Percentiles rank a stretch among this genome's conserved stretches.
Conservation (phyloP, 2,797 vertebrate species). For the Lerista edwardsae region DNA sequence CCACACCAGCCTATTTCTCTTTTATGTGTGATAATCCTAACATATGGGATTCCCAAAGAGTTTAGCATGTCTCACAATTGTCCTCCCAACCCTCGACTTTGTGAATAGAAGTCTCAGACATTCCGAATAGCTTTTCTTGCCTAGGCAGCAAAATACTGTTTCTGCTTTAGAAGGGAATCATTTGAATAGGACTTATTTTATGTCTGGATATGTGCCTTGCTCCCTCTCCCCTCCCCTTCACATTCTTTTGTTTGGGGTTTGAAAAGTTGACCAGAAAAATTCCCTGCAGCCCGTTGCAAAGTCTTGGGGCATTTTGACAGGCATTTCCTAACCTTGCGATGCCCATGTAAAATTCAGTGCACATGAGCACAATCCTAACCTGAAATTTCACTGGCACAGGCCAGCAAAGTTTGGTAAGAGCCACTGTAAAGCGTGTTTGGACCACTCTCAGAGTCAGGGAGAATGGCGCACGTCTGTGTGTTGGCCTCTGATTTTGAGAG, state of each 20-base stretch:
- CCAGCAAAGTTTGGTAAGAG: too few relatives aligned
- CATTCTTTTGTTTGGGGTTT: neutral
- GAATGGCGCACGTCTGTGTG: too few relatives aligned
- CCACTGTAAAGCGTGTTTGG: too few relatives aligned
- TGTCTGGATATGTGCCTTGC: neutral
- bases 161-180: constrained; percentile 47
- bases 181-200: constrained; percentile 35
- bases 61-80: constrained; percentile 65
- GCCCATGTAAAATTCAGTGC: neutral
- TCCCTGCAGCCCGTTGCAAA: neutral
- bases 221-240: neutral
- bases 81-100: constrained; percentile 38
- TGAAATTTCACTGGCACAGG: too few relatives aligned
- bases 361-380: too few relatives aligned
- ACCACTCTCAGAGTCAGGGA: too few relatives aligned
- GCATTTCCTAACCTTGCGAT: too few relatives aligned
- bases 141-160: constrained; percentile 37
- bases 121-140: constrained; percentile 30
- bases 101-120: constrained; percentile 45
- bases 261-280: neutral
- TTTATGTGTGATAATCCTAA: constrained; percentile 66
- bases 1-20: constrained; percentile 61
- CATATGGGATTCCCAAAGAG: constrained; percentile 64
- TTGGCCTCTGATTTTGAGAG: too few relatives aligned
- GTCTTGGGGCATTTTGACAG: neutral